Evolutionary conservation across 2,888 invertebrate genomes (phyloP).

Genomic region (Phymatocera aterrima): DNA sequence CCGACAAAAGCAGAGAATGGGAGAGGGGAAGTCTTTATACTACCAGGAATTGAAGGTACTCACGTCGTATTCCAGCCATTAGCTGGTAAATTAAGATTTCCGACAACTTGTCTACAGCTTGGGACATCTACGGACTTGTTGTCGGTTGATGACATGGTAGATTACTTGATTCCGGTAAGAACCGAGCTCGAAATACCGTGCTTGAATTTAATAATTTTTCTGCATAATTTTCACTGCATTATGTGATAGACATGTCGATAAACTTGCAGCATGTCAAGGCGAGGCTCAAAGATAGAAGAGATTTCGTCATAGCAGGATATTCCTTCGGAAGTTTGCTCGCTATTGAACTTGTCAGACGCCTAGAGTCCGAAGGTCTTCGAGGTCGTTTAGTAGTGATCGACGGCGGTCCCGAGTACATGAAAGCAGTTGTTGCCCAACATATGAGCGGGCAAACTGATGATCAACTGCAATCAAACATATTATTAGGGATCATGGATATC

Average conservation of each 20-base stretch:
- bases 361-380: slow-evolving; percentile 82
- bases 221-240: neutral
- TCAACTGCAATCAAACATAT: slow-evolving; percentile 78
- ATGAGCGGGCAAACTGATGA: slow-evolving; percentile 74
- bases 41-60: slow-evolving; percentile 70
- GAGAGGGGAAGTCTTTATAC: slow-evolving; percentile 66
- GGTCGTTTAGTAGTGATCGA: slow-evolving; percentile 87
- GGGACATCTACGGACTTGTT: neutral
- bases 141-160: slow-evolving; percentile 76
- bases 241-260: neutral
- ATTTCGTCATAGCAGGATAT: slow-evolving; percentile 89
- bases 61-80: slow-evolving; percentile 66
- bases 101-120: slow-evolving; percentile 64
- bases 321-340: slow-evolving; percentile 91
- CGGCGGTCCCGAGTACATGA: slow-evolving; percentile 86
- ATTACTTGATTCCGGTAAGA: slow-evolving; percentile 77
- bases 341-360: slow-evolving; percentile 84
- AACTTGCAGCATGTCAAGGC: slow-evolving; percentile 78
- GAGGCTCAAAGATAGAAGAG: slow-evolving; percentile 64
- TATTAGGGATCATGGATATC: slow-evolving; percentile 78
- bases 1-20: slow-evolving; percentile 56
- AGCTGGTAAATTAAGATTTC: slow-evolving; percentile 65
- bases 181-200: neutral
- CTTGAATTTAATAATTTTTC: slow-evolving; percentile 46
- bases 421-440: slow-evolving; percentile 76